Base-by-base conservation (phyloP, 2,113 vertebrate genomes). In the Ellobius talpinus region DNA sequence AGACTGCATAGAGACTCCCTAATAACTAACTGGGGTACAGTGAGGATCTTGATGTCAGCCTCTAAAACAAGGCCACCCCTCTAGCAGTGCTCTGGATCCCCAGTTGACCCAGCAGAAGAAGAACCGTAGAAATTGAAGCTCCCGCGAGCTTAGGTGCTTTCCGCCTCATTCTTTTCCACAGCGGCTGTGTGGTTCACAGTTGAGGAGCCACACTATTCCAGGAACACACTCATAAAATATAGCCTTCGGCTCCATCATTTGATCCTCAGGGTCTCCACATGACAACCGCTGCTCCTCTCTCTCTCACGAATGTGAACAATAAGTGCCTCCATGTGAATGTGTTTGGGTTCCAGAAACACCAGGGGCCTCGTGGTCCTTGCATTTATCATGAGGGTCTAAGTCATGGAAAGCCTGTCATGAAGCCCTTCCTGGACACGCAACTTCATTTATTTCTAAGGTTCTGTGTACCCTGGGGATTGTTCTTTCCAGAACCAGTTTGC, bases 401-500 rank as follows among this genome's bases (percentile, higher is more conserved):
- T 26, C 26, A 79, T 42, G 55, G 94, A 92, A 87, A 96, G 39
- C 24, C 68, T 90, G 55, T 76, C 79, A 65, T 21, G 92, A 94
- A 89, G 78, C 58, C 95, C 90, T 97, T 93, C 66, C 90, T 77
- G 55, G 90, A 93, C 52, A 88, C 77, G 33, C 52, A 90, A 92
- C 50, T 29, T 96, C 84, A 93, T 93, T 94, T 96, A 85, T 77
- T 96, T 91, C 94, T 92, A 94, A 66, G 58, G 66, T 63, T 81
- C 74, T 47, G 8, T 77, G 84, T 93, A 93, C 95, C 92, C 93
- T 95, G 31, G 85, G 31, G 90, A 63, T 65, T 91, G 29, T 92
- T 96, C 96, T 94, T 97, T 95, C 68, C 92, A 97, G 96, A 95
- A 85, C 93, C 68, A 81, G 78, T 93, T 94, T 96, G 94, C 89